A percentile compares a stretch with the other conserved stretches of the same genome.
Conservation (phyloP, 2,113 vertebrate species). For the Scophthalmus maximus region DNA sequence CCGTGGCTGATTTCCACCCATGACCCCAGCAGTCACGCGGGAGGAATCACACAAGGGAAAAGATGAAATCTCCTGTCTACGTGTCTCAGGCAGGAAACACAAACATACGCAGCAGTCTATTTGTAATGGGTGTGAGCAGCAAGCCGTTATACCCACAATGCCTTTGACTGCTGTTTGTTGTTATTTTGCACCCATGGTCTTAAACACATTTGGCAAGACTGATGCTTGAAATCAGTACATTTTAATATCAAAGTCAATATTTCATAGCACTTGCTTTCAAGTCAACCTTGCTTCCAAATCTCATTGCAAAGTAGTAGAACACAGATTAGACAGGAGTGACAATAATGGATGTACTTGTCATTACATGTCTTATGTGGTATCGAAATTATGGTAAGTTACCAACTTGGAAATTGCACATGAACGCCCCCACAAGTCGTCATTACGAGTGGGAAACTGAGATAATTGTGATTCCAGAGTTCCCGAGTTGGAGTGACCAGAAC, state of each 20-base stretch:
- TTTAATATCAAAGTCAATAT: constrained; percentile 14
- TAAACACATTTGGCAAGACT: constrained; percentile 21
- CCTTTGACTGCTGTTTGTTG: constrained; percentile 37
- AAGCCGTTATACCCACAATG: not conserved
- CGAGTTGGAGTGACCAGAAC: too few species aligned
- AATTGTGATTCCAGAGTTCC: too few species aligned
- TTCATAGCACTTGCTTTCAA: constrained; percentile 12
- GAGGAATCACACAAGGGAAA: constrained; percentile 11
- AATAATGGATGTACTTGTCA: constrained; percentile 42
- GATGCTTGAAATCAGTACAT: constrained; percentile 18
- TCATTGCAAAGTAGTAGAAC: not conserved
- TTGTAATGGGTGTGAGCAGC: constrained; percentile 15
- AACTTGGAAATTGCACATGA: too few species aligned
- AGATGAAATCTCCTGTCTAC: constrained; percentile 37
- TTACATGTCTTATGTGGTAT: constrained; percentile 9
- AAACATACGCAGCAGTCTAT: constrained; percentile 25
- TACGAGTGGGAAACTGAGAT: too few species aligned
- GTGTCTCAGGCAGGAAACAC: constrained; percentile 36
- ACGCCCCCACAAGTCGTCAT: too few species aligned
- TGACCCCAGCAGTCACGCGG: constrained; percentile 27
- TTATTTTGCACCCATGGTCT: constrained; percentile 16
- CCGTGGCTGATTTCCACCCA: constrained; percentile 8
- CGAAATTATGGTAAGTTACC: too few species aligned
- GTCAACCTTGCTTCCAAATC: constrained; percentile 17
- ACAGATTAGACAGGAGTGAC: constrained; percentile 37